Percentiles rank a stretch among this genome's conserved stretches.
Conservation (phyloP, 2,888 invertebrate genomes). For the Thymelicus lineola region DNA sequence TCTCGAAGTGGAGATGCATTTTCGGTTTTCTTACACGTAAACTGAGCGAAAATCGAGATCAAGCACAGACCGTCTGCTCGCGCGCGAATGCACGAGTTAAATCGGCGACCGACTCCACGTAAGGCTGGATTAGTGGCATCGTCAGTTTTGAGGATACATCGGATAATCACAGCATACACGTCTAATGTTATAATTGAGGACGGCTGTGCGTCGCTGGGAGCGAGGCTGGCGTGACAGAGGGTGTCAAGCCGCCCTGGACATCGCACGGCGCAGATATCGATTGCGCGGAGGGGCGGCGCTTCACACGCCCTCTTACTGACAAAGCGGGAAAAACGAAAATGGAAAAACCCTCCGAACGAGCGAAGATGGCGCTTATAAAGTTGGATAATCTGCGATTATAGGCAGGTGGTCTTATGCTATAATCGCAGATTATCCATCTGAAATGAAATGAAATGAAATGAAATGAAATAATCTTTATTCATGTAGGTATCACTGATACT, state of each 20-base stretch:
- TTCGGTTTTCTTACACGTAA: slow-evolving; percentile 56
- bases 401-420: not conserved
- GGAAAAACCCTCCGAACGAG: slow-evolving; percentile 66
- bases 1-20: slow-evolving; percentile 99
- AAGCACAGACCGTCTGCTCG: slow-evolving; percentile 16
- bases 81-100: slow-evolving; percentile 9
- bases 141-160: slow-evolving; percentile 23
- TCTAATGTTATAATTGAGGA: slow-evolving; percentile 29
- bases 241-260: slow-evolving; percentile 64
- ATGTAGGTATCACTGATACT: too few relatives aligned
- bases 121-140: slow-evolving; percentile 6
- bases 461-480: too few relatives aligned
- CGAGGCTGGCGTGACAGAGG: slow-evolving; percentile 69
- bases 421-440: too few relatives aligned
- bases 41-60: slow-evolving; percentile 45
- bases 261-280: slow-evolving; percentile 74
- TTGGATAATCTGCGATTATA: not conserved
- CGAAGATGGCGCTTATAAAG: slow-evolving; percentile 65
- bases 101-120: not conserved
- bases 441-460: too few relatives aligned
- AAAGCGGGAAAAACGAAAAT: slow-evolving; percentile 51
- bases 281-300: slow-evolving; percentile 62
- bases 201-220: slow-evolving; percentile 44
- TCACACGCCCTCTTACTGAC: slow-evolving; percentile 64
- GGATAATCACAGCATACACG: slow-evolving; percentile 54